Percentiles rank a stretch among this genome's conserved stretches.
These are phyloP conservation scores for Ctenoplectra terminalis DNA, from an alignment of 1,140 invertebrate species.

Conservation along the genomic window DNA sequence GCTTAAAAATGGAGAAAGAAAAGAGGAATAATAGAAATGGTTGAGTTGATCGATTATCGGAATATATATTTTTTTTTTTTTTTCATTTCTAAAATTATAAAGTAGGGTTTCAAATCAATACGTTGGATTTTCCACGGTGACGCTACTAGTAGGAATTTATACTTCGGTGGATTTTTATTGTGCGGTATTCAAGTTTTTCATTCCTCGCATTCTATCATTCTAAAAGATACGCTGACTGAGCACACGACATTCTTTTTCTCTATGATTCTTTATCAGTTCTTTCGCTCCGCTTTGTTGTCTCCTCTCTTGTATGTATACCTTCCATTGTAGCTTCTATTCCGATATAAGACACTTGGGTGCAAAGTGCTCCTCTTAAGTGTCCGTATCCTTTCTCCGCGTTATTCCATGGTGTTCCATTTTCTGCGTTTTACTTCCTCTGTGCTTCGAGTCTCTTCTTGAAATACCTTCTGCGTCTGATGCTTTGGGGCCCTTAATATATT, in stretches of 20 bases:
- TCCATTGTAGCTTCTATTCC: neutral
- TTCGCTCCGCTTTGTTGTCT: neutral
- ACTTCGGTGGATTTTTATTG: neutral
- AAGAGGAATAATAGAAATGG: no score
- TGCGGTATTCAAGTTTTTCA: neutral
- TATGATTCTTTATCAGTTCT: neutral
- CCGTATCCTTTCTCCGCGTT: constrained; percentile 3
- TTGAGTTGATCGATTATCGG: no score
- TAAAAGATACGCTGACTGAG: neutral
- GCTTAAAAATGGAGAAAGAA: no score
- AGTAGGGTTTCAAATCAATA: neutral
- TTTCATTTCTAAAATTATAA: neutral
- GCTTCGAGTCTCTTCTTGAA: neutral
- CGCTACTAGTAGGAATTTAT: neutral
- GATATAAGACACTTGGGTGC: neutral
- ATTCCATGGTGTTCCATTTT: neutral
- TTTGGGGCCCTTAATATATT: neutral
- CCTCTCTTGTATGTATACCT: neutral
- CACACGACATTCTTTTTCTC: neutral
- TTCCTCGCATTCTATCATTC: neutral
- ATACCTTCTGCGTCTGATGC: neutral
- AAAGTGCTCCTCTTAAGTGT: constrained; percentile 12
- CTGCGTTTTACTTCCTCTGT: neutral
- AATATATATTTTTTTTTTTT: no score
- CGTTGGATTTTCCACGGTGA: neutral